Conservation (phyloP, 2,113 vertebrate species). For the Sphyrna mokarran region DNA sequence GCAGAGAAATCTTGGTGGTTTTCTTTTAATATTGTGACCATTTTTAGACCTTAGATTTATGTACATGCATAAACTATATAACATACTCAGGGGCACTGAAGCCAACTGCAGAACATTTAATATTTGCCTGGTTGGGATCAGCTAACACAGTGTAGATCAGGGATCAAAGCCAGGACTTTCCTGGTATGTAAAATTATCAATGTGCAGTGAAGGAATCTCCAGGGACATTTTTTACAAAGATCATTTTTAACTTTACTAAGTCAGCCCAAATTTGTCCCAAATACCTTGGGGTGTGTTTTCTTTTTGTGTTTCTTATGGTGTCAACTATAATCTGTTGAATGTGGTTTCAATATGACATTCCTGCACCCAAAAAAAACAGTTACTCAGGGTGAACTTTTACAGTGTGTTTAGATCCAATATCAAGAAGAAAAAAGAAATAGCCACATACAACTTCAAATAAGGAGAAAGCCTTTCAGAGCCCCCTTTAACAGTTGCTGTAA, state of each 20-base stretch:
- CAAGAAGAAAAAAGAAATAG: slow-evolving; percentile 29
- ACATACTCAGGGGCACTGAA: neutral
- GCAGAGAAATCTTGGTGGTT: neutral
- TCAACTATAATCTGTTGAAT: neutral
- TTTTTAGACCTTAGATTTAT: neutral
- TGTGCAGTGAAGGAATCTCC: neutral
- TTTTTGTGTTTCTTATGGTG: neutral
- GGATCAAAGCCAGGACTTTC: neutral
- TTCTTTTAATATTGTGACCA: neutral
- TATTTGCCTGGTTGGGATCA: neutral
- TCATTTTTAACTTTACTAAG: neutral
- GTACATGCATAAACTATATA: neutral
- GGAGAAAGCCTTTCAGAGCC: neutral
- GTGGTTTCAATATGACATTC: neutral
- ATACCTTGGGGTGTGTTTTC: neutral
- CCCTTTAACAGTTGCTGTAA: neutral
- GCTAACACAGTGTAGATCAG: neutral
- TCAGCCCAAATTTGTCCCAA: neutral
- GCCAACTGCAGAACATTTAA: neutral
- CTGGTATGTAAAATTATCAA: neutral
- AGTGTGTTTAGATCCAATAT: neutral
- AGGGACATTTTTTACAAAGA: neutral
- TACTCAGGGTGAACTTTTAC: neutral
- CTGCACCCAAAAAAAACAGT: neutral
- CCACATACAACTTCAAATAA: slow-evolving; percentile 24